Conservation (phyloP, 2,113 vertebrate genomes). For the Pluvialis apricaria region DNA sequence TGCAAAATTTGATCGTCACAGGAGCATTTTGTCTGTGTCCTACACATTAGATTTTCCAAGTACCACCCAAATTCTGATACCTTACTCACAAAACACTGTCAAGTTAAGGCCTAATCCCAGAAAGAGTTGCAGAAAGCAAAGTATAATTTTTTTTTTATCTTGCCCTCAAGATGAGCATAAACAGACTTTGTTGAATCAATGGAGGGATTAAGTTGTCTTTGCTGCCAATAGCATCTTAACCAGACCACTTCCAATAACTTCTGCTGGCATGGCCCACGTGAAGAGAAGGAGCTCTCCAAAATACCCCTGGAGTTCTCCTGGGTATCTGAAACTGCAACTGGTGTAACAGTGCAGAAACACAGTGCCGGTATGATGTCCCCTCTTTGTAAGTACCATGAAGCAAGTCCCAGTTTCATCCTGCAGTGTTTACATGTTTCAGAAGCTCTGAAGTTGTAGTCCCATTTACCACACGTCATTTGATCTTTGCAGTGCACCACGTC, state of each 20-base stretch:
- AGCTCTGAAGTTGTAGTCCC: not conserved
- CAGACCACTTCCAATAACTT: not conserved
- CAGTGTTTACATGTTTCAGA: not conserved
- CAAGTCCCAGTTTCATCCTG: not conserved
- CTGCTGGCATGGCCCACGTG: not conserved
- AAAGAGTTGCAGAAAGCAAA: not conserved
- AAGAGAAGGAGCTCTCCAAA: not conserved
- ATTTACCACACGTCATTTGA: not conserved
- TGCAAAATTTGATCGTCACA: constrained; percentile 7
- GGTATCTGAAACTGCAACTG: not conserved
- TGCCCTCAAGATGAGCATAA: not conserved
- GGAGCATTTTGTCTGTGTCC: constrained; percentile 15
- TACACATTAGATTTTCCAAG: constrained; percentile 28
- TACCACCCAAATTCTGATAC: constrained; percentile 17
- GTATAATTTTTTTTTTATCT: not conserved
- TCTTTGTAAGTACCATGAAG: not conserved
- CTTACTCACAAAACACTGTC: not conserved
- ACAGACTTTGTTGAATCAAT: not conserved
- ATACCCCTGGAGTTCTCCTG: not conserved
- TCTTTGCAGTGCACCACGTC: not conserved
- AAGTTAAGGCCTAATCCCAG: not conserved
- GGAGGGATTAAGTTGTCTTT: not conserved
- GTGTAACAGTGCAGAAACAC: not conserved
- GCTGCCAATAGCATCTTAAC: not conserved
- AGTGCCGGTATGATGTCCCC: not conserved